Conservation (phyloP, 2,888 invertebrate genomes). For the Drosophila leonis region DNA sequence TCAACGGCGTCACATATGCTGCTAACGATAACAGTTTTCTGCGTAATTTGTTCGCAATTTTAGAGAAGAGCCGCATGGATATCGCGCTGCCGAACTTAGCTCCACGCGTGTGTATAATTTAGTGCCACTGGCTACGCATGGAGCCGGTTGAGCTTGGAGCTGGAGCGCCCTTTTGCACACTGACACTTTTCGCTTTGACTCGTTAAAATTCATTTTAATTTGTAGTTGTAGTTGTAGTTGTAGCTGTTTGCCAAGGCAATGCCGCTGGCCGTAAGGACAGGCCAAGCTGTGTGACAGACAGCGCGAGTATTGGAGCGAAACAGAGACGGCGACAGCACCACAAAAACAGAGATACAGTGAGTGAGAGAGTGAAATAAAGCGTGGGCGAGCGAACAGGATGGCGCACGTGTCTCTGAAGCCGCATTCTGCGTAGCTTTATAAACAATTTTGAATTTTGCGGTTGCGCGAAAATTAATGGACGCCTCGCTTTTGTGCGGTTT, state of each 20-base stretch:
- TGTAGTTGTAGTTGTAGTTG: slow-evolving; percentile 44
- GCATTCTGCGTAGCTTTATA: slow-evolving; percentile 80
- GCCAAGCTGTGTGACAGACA: slow-evolving; percentile 25
- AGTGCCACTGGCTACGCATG: slow-evolving; percentile 46
- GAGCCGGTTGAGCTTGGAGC: slow-evolving; percentile 6
- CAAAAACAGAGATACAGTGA: slow-evolving; percentile 1
- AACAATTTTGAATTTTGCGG: slow-evolving; percentile 84
- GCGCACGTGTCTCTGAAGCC: slow-evolving; percentile 74
- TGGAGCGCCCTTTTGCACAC: slow-evolving; percentile 38
- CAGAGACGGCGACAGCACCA: not conserved
- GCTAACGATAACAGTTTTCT: slow-evolving; percentile 85
- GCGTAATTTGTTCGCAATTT: slow-evolving; percentile 84
- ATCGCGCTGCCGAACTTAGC: slow-evolving; percentile 61
- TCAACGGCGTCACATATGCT: slow-evolving; percentile 83
- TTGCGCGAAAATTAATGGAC: slow-evolving; percentile 83
- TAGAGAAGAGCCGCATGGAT: slow-evolving; percentile 55
- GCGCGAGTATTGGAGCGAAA: slow-evolving; percentile 2
- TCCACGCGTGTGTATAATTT: slow-evolving; percentile 68
- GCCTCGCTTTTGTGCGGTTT: slow-evolving; percentile 80
- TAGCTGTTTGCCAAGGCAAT: slow-evolving; percentile 29
- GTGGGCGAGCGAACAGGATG: slow-evolving; percentile 35
- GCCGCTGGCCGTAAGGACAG: slow-evolving; percentile 43
- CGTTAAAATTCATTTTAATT: slow-evolving; percentile 81
- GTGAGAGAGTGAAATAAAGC: slow-evolving; percentile 2
- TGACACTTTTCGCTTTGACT: slow-evolving; percentile 78